phyloP scores from a whole-genome alignment of 2,888 invertebrate species.

The Rhagonycha lutea region DNA sequence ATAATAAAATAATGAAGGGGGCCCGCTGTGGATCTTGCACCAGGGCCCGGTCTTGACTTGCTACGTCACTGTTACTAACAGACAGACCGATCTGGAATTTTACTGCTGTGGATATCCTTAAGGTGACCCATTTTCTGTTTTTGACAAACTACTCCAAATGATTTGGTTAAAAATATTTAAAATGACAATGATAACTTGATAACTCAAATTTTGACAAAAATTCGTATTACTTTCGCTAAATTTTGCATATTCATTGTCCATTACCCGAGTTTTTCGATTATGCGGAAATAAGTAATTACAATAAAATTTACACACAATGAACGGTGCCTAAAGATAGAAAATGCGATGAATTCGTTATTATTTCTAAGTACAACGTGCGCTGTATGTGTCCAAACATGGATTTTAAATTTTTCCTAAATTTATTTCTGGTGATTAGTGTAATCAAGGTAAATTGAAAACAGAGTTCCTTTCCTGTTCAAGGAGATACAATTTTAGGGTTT shows the following conservation, averaged over 20 bases:
- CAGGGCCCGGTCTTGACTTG: too few species aligned
- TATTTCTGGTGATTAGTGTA: background rate
- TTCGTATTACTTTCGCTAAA: background rate
- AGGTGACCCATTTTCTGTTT: too few species aligned
- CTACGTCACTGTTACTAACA: too few species aligned
- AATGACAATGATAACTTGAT: background rate
- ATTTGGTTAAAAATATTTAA: too few species aligned
- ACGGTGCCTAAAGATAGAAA: background rate
- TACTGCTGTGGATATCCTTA: too few species aligned
- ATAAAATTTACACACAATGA: conserved; percentile 1
- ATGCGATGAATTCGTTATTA: background rate
- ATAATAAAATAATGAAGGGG: too few species aligned
- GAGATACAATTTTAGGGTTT: background rate
- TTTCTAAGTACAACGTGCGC: background rate
- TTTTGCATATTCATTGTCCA: conserved; percentile 1
- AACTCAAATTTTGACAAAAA: background rate
- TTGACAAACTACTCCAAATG: too few species aligned
- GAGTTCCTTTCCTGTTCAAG: background rate
- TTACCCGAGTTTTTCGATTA: background rate
- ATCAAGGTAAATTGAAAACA: background rate
- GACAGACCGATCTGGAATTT: too few species aligned
- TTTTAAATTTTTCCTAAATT: background rate
- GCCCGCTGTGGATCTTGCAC: too few species aligned
- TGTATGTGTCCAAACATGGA: background rate
- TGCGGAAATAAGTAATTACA: background rate